Evolutionary conservation across 2,797 vertebrate genomes (phyloP), one percentile per base, ranked within the genome.

Genomic region (Galaxias olidus): DNA sequence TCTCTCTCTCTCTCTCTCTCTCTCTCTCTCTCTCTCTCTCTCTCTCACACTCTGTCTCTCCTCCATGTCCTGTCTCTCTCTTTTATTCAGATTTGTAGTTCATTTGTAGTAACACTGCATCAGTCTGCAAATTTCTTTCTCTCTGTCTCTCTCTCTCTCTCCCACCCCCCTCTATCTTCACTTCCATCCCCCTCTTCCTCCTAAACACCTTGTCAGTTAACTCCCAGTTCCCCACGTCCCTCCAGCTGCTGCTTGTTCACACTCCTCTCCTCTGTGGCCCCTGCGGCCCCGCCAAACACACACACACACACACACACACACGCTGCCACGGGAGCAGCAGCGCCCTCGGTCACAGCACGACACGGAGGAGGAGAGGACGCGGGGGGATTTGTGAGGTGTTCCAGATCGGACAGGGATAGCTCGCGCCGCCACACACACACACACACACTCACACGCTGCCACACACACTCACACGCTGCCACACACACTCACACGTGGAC

Each of bases 351-450:
- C 66, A 19, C 61, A 63, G 63, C 15, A 59, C 41, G 65, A 56
- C 45, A 18, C 57, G 67, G 61, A 68, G 57, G 61, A 65, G 45
- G 17, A n/a, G 47, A 13, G 43, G 11, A 10, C 17, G 40, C 47
- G 64, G 66, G 53, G 11, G 44, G 49, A 86, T 82, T 84, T 82
- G 84, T 84, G 79, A 84, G 59, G 84, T 84, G 81, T 61, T 65
- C 70, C 61, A 60, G 58, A 13, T 40, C 50, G 43, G 60, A 46
- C 63, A 63, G 65, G 66, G 80, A 71, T 68, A 71, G 71, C 59
- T 51, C 61, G 58, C 71, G 74, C 74, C 75, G 72, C 65, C 57
- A 71, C 60, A 44, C 8, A 6, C 19, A 7, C 6, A 43, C n/a
- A 20, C n/a, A 15, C 9, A 44, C 50, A 4, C 4, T 13, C 9